Conservation (phyloP, 2,113 vertebrate genomes). For the Phasianus colchicus region DNA sequence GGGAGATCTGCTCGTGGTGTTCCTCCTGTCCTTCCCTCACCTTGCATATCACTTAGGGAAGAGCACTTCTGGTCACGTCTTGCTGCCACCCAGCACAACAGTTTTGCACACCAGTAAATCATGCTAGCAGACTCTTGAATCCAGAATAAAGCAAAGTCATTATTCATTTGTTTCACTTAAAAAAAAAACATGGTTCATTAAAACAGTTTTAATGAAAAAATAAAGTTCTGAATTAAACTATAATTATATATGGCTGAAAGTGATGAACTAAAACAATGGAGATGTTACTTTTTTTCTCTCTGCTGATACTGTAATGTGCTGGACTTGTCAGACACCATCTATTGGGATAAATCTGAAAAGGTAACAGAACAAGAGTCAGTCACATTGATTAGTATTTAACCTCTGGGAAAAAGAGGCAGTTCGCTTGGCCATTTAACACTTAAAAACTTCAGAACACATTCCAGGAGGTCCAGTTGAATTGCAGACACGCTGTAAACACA, state of each 20-base stretch:
- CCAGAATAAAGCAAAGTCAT: conserved; percentile 16
- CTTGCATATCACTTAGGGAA: accelerated
- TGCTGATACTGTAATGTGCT: conserved; percentile 20
- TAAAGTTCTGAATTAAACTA: conserved; percentile 74
- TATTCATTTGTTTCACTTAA: conserved; percentile 42
- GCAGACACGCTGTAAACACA: not conserved
- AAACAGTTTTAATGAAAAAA: conserved; percentile 75
- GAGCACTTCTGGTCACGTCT: not conserved
- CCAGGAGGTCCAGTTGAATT: not conserved
- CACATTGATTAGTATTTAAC: not conserved
- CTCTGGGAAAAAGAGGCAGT: conserved; percentile 12
- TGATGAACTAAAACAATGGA: conserved; percentile 57
- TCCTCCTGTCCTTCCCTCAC: not conserved
- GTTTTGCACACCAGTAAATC: not conserved
- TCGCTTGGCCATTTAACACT: not conserved
- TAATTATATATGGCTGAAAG: conserved; percentile 63
- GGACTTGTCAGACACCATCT: conserved; percentile 36
- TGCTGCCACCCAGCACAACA: not conserved
- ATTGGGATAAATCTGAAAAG: not conserved
- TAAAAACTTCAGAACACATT: not conserved
- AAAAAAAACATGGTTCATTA: conserved; percentile 48
- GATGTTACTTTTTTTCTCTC: conserved; percentile 11
- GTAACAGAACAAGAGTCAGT: conserved; percentile 50
- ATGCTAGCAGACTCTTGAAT: conserved; percentile 13
- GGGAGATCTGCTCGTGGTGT: accelerated